A percentile compares a stretch with the other conserved stretches of the same genome.
These are phyloP conservation scores for Protonibea diacanthus DNA, from an alignment of 2,797 vertebrate species.

Conservation along the genomic window DNA sequence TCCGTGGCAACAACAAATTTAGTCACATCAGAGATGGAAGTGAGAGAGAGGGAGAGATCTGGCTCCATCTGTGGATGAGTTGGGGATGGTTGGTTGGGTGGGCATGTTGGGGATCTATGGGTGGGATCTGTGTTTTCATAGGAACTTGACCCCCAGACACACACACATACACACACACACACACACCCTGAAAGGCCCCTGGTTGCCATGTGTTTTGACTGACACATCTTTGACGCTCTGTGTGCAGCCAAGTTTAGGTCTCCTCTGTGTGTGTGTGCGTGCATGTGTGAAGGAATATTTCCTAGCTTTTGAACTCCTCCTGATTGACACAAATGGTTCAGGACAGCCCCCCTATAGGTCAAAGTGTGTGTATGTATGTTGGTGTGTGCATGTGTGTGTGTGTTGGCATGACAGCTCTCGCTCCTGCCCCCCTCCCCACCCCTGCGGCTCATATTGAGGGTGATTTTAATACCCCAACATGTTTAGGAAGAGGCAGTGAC, in stretches of 20 bases:
- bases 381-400: constrained; percentile 47
- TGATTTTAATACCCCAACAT: constrained; percentile 85
- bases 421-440: constrained; percentile 42
- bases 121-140: constrained; percentile 77
- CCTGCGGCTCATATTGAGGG: constrained; percentile 77
- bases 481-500: constrained; percentile 88
- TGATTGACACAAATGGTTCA: constrained; percentile 81
- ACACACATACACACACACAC: constrained; percentile 45
- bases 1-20: constrained; percentile 58
- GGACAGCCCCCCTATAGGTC: constrained; percentile 71
- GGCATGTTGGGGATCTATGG: constrained; percentile 53
- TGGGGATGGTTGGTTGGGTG: constrained; percentile 6
- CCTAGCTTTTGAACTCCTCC: constrained; percentile 80
- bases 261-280: constrained; percentile 39
- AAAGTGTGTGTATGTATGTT: constrained; percentile 62
- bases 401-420: constrained; percentile 78
- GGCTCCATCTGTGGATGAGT: constrained; percentile 57
- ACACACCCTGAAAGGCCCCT: constrained; percentile 61
- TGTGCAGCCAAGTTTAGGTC: constrained; percentile 79
- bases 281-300: constrained; percentile 72
- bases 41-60: constrained; percentile 33
- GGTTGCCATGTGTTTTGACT: constrained; percentile 83
- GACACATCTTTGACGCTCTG: constrained; percentile 77
- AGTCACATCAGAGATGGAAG: constrained; percentile 45
- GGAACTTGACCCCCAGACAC: constrained; percentile 77